Evolutionary conservation across 2,113 vertebrate genomes (phyloP), one percentile per base, ranked within the genome.

Genomic region (Salvelinus sp.): DNA sequence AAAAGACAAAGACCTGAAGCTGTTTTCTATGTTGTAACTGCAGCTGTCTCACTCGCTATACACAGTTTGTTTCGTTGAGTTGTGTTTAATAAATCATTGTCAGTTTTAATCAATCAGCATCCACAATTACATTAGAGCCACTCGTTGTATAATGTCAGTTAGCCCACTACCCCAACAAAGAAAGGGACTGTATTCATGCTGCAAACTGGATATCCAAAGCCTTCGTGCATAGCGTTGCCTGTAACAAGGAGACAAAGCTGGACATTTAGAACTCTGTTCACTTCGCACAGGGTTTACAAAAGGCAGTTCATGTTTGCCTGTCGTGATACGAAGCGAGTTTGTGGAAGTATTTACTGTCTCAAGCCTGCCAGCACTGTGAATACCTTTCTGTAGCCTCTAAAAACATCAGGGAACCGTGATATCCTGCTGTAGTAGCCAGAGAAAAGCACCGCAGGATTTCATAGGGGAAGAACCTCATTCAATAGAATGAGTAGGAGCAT

Each of bases 311-410:
- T 13, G 20, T 60, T 66, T 54, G 47, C 23, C 68, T 69, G 23
- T 18, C 16, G 2, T 16, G 28, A 50, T 30, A 54, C 62, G 65
- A 50, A 63, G 66, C 67, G 30, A 77, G 69, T 72, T 72, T 76
- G 27, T 68, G 79, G 70, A 70, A 83, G 81, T 10, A 88, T 82
- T 87, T 81, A 82, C 70, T 50, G 75, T 76, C 75, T 80, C 78
- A 68, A 50, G 54, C 64, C 72, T 7, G 70, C 81, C 65, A 78
- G 81, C 76, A 75, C 22, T 70, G 81, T 69, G 75, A 78, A 77
- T 77, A 73, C 30, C 23, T 3, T 28, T 72, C 33, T 5, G 25
- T 68, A 28, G 20, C 7, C 18, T 22, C n/a, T 62, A 14, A 62
- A 60, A 72, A 20, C 69, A 48, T 70, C 2, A 69, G 78, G 18